phyloP scores from a whole-genome alignment of 2,113 vertebrate species.

The Megaleporinus macrocephalus region DNA sequence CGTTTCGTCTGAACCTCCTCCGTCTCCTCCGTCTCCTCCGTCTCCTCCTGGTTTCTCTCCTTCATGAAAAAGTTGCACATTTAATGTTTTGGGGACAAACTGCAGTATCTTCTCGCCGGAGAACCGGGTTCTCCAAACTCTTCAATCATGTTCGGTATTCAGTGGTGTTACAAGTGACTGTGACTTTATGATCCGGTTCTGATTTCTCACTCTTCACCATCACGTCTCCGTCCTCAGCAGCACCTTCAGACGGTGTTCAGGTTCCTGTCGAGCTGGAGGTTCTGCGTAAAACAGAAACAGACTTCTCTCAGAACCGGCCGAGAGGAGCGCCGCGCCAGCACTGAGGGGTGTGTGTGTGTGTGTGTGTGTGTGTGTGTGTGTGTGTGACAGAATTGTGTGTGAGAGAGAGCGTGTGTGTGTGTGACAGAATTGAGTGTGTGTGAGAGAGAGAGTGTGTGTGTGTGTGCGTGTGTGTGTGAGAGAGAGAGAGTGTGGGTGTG shows the following conservation, averaged over 20 bases:
- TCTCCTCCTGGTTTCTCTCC: background rate
- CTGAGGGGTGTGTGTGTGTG: background rate
- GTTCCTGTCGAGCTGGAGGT: too few species aligned
- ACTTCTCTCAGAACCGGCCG: too few species aligned
- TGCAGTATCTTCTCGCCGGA: background rate
- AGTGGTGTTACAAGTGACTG: constrained; percentile 5
- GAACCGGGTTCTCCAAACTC: constrained; percentile 1
- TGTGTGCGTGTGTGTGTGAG: background rate
- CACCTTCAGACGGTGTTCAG: background rate
- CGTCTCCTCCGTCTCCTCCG: background rate
- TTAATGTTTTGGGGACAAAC: background rate
- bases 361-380: background rate
- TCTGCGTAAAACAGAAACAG: too few species aligned
- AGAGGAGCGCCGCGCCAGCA: too few species aligned
- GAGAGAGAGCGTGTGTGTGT: background rate
- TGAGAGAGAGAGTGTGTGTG: too few species aligned
- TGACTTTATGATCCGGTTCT: constrained; percentile 1
- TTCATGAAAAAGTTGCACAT: background rate
- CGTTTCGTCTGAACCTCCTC: background rate
- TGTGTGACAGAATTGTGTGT: too few species aligned
- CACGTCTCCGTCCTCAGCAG: background rate
- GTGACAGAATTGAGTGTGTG: background rate
- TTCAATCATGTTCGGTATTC: constrained; percentile 1
- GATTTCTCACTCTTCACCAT: background rate
- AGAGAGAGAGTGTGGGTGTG: background rate